Conservation (phyloP, 2,888 invertebrate species). For the Troides oblongomaculatus region DNA sequence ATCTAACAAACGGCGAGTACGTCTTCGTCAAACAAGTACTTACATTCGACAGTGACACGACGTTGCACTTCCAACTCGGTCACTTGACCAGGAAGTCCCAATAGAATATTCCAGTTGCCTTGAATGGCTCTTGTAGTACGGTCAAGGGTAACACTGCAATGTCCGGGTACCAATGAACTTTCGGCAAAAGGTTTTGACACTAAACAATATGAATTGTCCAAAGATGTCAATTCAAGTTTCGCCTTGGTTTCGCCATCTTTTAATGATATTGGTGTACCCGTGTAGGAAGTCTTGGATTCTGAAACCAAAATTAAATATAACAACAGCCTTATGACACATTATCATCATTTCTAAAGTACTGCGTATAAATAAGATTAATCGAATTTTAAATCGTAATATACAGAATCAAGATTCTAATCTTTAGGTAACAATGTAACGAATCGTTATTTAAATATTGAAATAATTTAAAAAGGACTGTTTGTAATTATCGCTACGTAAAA, state of each 20-base stretch:
- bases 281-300: constrained; percentile 34
- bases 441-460: neutral
- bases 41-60: constrained; percentile 61
- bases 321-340: neutral
- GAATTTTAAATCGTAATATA: neutral
- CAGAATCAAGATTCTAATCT: constrained; percentile 1
- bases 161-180: constrained; percentile 61
- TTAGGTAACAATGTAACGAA: constrained; percentile 9
- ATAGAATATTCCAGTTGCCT: constrained; percentile 67
- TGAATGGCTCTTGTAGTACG: constrained; percentile 65
- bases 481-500: neutral
- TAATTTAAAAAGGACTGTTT: neutral
- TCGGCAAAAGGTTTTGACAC: constrained; percentile 67
- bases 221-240: constrained; percentile 48
- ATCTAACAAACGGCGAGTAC: no score
- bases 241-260: constrained; percentile 53
- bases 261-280: constrained; percentile 48
- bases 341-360: neutral
- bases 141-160: constrained; percentile 62
- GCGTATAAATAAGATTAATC: neutral
- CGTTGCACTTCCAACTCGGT: constrained; percentile 59
- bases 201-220: constrained; percentile 60
- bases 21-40: constrained; percentile 18
- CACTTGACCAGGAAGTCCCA: constrained; percentile 68
- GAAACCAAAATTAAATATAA: constrained; percentile 3